These are phyloP conservation scores for Lymantria monacha DNA, from an alignment of 2,888 invertebrate genomes.

Conservation along the genomic window DNA sequence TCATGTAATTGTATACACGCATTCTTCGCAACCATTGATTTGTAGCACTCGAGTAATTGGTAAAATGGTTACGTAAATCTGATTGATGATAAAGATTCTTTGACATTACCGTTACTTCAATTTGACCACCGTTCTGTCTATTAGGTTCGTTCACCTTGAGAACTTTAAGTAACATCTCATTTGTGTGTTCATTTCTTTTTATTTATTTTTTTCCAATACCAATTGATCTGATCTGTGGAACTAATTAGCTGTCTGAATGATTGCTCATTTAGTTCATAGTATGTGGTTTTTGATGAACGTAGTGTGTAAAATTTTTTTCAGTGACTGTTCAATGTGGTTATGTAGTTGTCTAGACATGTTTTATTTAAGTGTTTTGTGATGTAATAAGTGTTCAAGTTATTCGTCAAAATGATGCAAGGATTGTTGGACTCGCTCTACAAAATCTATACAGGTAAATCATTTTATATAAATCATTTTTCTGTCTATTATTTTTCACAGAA, in stretches of 20 bases:
- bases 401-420: constrained; percentile 76
- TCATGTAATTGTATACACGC: constrained; percentile 50
- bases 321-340: constrained; percentile 39
- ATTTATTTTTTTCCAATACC: constrained; percentile 24
- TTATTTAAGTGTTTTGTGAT: constrained; percentile 38
- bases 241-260: constrained; percentile 41
- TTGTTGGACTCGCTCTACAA: constrained; percentile 72
- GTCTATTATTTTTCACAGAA: background rate
- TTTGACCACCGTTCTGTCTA: constrained; percentile 72
- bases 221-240: constrained; percentile 36
- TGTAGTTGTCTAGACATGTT: constrained; percentile 27
- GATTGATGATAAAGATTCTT: constrained; percentile 77
- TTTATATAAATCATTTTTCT: background rate
- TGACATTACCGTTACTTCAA: constrained; percentile 71
- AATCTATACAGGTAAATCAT: constrained; percentile 69
- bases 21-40: constrained; percentile 58
- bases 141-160: constrained; percentile 65
- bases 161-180: constrained; percentile 32
- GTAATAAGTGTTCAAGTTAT: constrained; percentile 44
- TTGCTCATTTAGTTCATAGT: constrained; percentile 33
- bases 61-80: constrained; percentile 77
- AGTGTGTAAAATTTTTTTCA: constrained; percentile 55
- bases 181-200: constrained; percentile 19
- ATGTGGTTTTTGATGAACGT: constrained; percentile 44
- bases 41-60: constrained; percentile 62